Evolutionary conservation across 2,888 invertebrate species (phyloP), one percentile per base, ranked within the genome.

Genomic region (Margaritifera margaritifera): DNA sequence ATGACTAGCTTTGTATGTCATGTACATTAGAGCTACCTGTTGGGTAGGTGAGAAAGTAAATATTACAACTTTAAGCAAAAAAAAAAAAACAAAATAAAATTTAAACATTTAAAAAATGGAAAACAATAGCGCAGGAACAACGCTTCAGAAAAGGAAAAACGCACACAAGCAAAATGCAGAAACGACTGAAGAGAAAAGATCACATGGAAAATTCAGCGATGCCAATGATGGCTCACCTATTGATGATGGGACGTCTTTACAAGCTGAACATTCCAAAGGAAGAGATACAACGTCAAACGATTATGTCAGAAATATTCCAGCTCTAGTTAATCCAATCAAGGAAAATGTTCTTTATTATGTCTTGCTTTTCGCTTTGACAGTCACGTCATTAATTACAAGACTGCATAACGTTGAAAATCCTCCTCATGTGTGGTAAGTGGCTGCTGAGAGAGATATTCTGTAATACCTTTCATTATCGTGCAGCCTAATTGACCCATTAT

Each of bases 341-440:
- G 68, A 66, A 66, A 60, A 54, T 42, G 25, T 66, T 42, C 62
- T 73, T 18, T 80, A 81, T 65, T 75, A 72, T 62, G n/a, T 71
- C 2, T 71, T 80, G 11, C 69, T 84, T 42, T 11, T 71, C 25
- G 56, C 81, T 25, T 68, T 84, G 50, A 77, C 81, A 20, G 52
- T 76, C 4, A 59, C 94, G 61, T 94, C 96, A 52, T 90, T 93
- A 79, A 90, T 92, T 51, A 96, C 96, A 18, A 92, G 97, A 84
- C 95, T 95, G 90, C 94, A 97, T 87, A 96, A 95, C 92, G 95
- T 98, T 56, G 92, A 94, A 27, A 94, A 96, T 87, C 98, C 98
- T 3, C 94, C 95, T 90, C 97, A 97, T 93, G 95, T 98, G 42
- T 98, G 97, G 97, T 96, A 92, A 92, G 79, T 77, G 51, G 15